Base-by-base conservation (phyloP, 37 sponge, comb jelly and placozoan genomes). In the Chondrosia reniformis region DNA sequence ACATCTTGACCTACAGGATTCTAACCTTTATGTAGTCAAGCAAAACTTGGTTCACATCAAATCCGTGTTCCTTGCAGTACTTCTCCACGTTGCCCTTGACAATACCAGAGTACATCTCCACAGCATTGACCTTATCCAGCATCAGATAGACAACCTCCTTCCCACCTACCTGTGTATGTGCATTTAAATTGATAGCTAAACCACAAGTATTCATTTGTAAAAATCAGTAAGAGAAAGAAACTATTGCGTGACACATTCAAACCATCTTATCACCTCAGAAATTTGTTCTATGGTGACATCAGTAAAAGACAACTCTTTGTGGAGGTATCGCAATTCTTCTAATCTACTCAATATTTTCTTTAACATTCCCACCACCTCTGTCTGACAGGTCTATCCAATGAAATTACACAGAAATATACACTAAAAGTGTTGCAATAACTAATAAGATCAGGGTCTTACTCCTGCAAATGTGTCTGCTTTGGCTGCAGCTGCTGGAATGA, bases 11-110 rank as follows among this genome's bases (percentile, higher is more conserved):
- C 75, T 63, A 30, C 22, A 24, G 5, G 0, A 10, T 49, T 17
- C 46, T 43, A 39, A 89, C 90, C 79, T 85, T 89, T 33, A 89
- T 45, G 56, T 89, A 89, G 36, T 78, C 49, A 3, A 89, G 55
- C 24, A 89, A 74, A 19, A 79, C 69, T 33, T n/a, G 7, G 44
- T 89, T 86, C 2, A 86, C 25, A 2, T 40, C 21, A 1, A 83
- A 46, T 30, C 45, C 46, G 55, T 86, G 76, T 21, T 54, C 44
- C 22, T 55, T 31, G 4, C 79, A 79, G 69, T 80, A 86, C 7
- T 75, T 77, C 0, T 63, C 22, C 33, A 86, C 77, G 63, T 78
- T 80, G 2, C 58, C 54, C 77, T 32, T 22, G 36, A 84, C 27
- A 10, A 83, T 37, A 21, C 46, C 31, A 5, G 74, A 42, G 0